Conservation (phyloP, 2,113 vertebrate genomes). For the Isurus oxyrinchus region DNA sequence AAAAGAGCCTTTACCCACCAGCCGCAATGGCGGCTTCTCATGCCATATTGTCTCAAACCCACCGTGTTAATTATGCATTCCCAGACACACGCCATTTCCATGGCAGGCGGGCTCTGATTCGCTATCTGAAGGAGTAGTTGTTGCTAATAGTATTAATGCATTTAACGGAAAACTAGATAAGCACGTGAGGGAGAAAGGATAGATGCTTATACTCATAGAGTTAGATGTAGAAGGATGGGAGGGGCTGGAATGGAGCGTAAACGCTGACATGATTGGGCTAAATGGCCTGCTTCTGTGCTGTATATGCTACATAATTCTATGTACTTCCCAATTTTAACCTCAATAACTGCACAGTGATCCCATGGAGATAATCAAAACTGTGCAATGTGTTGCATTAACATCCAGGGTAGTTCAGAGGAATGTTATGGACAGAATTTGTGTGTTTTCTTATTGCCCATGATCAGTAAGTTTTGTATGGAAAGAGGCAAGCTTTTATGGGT, state of each 20-base stretch:
- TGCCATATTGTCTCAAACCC: too few species aligned
- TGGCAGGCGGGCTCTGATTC: too few species aligned
- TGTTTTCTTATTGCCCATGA: too few species aligned
- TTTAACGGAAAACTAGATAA: neutral
- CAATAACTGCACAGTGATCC: neutral
- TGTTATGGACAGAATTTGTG: too few species aligned
- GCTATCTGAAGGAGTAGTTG: neutral
- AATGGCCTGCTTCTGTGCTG: neutral
- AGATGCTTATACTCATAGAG: too few species aligned
- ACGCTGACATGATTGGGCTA: too few species aligned
- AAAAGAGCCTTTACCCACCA: too few species aligned
- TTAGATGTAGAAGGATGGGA: neutral
- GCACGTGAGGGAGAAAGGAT: neutral
- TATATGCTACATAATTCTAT: neutral
- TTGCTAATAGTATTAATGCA: neutral
- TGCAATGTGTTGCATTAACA: neutral
- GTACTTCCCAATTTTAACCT: neutral
- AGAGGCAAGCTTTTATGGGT: too few species aligned
- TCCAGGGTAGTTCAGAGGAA: neutral
- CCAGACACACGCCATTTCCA: too few species aligned
- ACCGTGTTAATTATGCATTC: too few species aligned
- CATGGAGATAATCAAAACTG: neutral
- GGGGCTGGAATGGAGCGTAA: neutral
- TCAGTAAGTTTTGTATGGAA: too few species aligned
- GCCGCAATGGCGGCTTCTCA: too few species aligned